phyloP scores from a whole-genome alignment of 2,888 invertebrate species.

The Allolobophora icterica region DNA sequence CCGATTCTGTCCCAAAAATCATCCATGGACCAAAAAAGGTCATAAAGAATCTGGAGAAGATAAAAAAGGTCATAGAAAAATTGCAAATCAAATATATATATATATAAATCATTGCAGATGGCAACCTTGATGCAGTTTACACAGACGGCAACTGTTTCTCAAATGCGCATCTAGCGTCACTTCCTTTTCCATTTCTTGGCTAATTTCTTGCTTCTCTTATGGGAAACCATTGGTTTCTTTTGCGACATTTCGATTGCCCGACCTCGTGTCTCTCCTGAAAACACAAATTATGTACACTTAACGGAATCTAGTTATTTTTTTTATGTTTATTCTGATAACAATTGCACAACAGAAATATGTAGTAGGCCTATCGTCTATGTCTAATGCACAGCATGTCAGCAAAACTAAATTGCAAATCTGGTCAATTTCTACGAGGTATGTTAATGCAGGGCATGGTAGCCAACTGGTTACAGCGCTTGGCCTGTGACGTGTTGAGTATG shows the following conservation, averaged over 20 bases:
- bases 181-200: background rate
- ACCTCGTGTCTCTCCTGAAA: background rate
- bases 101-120: background rate
- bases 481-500: too few species aligned
- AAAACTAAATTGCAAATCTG: too few species aligned
- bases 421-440: too few species aligned
- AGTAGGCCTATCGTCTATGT: too few species aligned
- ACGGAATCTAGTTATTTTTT: background rate
- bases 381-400: too few species aligned
- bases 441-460: too few species aligned
- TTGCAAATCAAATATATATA: too few species aligned
- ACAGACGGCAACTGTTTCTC: background rate
- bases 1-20: too few species aligned
- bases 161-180: background rate
- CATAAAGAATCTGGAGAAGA: background rate
- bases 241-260: slow-evolving; percentile 17
- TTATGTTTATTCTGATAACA: background rate
- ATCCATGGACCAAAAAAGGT: background rate
- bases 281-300: background rate
- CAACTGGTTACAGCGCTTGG: too few species aligned
- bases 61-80: background rate
- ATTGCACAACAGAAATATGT: too few species aligned
- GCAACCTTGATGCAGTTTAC: background rate
- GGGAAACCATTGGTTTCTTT: background rate
- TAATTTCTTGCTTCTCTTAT: background rate